Evolutionary conservation across 1,140 invertebrate genomes (phyloP), one percentile per base, ranked within the genome.

Genomic region (Telenomus remus): DNA sequence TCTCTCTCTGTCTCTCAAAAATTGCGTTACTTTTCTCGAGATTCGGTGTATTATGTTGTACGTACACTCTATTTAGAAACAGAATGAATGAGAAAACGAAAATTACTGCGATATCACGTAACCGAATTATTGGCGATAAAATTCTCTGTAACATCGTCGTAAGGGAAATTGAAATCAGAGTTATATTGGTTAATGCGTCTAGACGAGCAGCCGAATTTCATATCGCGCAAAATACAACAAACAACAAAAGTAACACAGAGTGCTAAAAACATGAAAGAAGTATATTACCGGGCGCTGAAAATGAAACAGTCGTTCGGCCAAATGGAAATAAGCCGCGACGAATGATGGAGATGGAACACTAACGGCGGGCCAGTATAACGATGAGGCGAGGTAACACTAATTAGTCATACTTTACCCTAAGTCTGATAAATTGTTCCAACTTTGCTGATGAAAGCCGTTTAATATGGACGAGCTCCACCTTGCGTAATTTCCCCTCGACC

Each of bases 401-500:
- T 85, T 85, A 82, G 80, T 85, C 81, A 85, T 82, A 82, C 81
- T 82, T 81, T 78, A 81, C 71, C 64, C 74, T 81, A 83, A 82
- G 81, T 79, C 78, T 83, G 80, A 85, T 81, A 82, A 84, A 83
- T 81, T 81, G 80, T 83, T 83, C 72, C 80, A 80, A 84, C 80
- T 81, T 82, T 83, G 80, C 78, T 80, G 76, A 78, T 80, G 79
- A 81, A 82, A 80, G 71, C 76, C 78, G 79, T 83, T 83, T 83
- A 84, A 84, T 84, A 82, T 84, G 81, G 73, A 74, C 75, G 66
- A 74, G 65, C 71, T 74, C 63, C 66, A 75, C 72, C 69, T 70
- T 54, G 64, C 65, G 69, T 74, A 78, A 78, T 79, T 79, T 79
- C 55, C 78, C 53, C 69, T 76, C 78, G 55, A 74, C 68, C 60